Conservation (phyloP, 2,113 vertebrate genomes). For the Bothrops jararaca region DNA sequence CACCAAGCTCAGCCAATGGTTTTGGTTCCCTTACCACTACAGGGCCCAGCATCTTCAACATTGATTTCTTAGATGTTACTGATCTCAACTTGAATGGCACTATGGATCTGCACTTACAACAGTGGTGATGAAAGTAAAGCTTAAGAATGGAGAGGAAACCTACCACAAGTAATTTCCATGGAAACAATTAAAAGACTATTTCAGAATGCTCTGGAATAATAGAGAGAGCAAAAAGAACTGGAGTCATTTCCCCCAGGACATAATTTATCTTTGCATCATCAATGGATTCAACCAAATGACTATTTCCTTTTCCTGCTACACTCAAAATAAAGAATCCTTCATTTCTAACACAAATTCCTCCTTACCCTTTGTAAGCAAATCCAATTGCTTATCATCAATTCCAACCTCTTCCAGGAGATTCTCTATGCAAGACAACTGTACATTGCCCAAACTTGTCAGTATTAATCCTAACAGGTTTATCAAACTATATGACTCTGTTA, state of each 20-base stretch:
- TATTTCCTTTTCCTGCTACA: background rate
- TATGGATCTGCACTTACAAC: slow-evolving; percentile 95
- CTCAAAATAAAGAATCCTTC: background rate
- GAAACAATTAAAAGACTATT: background rate
- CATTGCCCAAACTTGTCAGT: background rate
- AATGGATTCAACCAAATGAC: background rate
- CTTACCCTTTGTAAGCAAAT: background rate
- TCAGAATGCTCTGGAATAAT: background rate
- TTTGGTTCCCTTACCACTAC: slow-evolving; percentile 77
- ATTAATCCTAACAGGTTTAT: background rate
- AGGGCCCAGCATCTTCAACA: slow-evolving; percentile 90
- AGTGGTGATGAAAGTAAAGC: slow-evolving; percentile 79
- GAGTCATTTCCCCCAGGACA: slow-evolving; percentile 36
- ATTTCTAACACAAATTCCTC: background rate
- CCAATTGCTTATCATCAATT: background rate
- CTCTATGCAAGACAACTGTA: background rate
- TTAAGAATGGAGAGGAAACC: slow-evolving; percentile 12
- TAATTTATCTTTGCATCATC: slow-evolving; percentile 12
- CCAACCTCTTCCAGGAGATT: background rate
- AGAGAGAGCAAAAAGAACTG: slow-evolving; percentile 50
- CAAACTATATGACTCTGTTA: background rate
- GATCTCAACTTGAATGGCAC: slow-evolving; percentile 93
- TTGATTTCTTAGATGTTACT: slow-evolving; percentile 91
- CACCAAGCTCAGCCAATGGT: slow-evolving; percentile 81
- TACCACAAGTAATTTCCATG: background rate